Conservation (phyloP, 2,888 invertebrate species). For the Heliconius charithonia region DNA sequence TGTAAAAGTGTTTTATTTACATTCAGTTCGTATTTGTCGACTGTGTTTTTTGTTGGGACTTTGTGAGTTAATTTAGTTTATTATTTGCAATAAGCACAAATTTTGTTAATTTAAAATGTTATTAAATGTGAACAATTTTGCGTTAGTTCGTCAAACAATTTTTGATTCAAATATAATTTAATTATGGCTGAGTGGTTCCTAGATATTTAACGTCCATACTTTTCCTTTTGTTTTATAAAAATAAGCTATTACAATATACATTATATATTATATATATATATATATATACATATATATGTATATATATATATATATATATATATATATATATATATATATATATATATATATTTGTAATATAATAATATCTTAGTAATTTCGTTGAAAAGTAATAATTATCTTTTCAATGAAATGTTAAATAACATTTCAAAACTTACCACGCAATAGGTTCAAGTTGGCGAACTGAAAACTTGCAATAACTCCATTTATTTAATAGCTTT, state of each 20-base stretch:
- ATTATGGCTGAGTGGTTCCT: constrained; percentile 68
- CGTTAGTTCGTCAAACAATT: neutral
- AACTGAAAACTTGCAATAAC: constrained; percentile 31
- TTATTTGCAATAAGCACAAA: constrained; percentile 33
- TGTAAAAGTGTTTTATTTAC: constrained; percentile 59
- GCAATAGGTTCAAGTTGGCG: neutral
- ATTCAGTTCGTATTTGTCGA: constrained; percentile 57
- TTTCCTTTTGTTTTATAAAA: no score
- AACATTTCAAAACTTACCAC: neutral
- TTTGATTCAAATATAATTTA: constrained; percentile 56
- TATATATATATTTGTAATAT: no score
- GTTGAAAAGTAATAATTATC: no score
- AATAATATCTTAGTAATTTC: no score
- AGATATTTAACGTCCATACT: constrained; percentile 47
- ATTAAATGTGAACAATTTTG: neutral
- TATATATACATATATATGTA: no score
- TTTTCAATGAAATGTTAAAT: neutral
- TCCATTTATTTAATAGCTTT: constrained; percentile 54
- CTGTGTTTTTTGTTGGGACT: constrained; percentile 41
- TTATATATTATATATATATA: no score
- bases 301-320: no score
- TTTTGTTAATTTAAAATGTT: constrained; percentile 28
- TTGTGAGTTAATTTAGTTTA: constrained; percentile 39
- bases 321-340: no score
- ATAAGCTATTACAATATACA: no score